phyloP scores from a whole-genome alignment of 1,140 invertebrate species.

The roundworm (Caenorhabditis elegans) region DNA sequence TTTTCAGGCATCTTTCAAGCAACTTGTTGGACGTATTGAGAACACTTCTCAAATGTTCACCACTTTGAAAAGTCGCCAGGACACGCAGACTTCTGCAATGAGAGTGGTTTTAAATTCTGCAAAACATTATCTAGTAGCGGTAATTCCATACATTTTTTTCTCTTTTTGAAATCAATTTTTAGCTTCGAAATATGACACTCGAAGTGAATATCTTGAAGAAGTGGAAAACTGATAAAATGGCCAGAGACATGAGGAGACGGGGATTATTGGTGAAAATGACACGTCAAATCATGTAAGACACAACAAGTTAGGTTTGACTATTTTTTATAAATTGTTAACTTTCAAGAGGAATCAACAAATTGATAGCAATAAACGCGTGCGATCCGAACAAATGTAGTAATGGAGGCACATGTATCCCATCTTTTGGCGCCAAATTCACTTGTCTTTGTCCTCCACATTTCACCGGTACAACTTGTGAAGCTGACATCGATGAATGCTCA shows the following conservation, averaged over 20 bases:
- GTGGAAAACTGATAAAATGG: neutral
- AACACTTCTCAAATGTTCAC: neutral
- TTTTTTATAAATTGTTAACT: neutral
- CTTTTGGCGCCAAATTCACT: constrained; percentile 67
- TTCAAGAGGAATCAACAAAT: neutral
- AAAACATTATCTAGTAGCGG: neutral
- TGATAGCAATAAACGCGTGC: constrained; percentile 51
- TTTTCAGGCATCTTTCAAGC: neutral
- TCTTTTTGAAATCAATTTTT: neutral
- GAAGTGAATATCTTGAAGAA: constrained; percentile 6
- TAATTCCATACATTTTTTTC: neutral
- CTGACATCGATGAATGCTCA: constrained; percentile 58
- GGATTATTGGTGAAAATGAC: constrained; percentile 11
- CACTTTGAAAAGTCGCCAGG: neutral
- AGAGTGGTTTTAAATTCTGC: neutral
- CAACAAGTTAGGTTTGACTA: neutral
- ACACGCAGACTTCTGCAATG: neutral
- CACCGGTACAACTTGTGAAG: constrained; percentile 54
- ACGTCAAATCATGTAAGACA: neutral
- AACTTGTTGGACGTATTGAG: neutral
- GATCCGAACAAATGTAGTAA: constrained; percentile 73
- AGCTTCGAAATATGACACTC: constrained; percentile 17
- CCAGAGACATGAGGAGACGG: neutral
- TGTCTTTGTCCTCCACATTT: constrained; percentile 78
- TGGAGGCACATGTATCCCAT: constrained; percentile 70